Evolutionary conservation across 2,113 vertebrate species (phyloP).

Genomic region (Peromyscus maniculatus): DNA sequence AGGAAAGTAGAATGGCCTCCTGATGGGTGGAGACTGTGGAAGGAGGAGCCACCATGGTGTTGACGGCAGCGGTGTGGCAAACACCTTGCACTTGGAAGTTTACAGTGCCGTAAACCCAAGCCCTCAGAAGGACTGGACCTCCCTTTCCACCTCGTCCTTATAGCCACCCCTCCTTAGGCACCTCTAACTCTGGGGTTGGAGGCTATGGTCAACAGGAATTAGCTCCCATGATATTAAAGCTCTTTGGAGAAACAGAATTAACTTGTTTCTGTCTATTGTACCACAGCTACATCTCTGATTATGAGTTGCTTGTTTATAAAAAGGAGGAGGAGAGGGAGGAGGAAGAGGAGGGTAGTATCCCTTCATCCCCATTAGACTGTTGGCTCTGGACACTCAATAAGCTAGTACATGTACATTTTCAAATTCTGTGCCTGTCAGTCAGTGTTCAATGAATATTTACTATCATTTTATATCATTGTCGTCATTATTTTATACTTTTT

Average conservation of each 20-base stretch:
- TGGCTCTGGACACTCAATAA: neutral
- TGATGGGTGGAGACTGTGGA: neutral
- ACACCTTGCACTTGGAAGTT: neutral
- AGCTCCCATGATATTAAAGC: neutral
- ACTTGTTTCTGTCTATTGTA: neutral
- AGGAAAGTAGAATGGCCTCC: neutral
- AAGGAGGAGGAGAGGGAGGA: neutral
- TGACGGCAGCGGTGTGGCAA: accelerated
- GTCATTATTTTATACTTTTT: neutral
- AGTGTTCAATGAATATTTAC: neutral
- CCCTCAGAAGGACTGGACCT: neutral
- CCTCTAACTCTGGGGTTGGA: neutral
- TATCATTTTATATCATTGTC: conserved; percentile 5
- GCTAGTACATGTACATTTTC: neutral
- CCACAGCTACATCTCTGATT: neutral
- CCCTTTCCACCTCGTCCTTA: neutral
- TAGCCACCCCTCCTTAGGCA: neutral
- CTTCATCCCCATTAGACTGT: too few relatives aligned
- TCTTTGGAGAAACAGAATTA: neutral
- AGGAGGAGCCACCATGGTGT: neutral
- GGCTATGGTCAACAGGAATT: neutral
- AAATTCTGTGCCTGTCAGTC: neutral
- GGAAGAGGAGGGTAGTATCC: neutral
- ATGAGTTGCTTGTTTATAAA: neutral
- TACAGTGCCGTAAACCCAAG: neutral